A percentile compares a stretch with the other conserved stretches of the same genome.
phyloP scores from a whole-genome alignment of 2,113 vertebrate genomes.

The Opisthocomus hoazin region DNA sequence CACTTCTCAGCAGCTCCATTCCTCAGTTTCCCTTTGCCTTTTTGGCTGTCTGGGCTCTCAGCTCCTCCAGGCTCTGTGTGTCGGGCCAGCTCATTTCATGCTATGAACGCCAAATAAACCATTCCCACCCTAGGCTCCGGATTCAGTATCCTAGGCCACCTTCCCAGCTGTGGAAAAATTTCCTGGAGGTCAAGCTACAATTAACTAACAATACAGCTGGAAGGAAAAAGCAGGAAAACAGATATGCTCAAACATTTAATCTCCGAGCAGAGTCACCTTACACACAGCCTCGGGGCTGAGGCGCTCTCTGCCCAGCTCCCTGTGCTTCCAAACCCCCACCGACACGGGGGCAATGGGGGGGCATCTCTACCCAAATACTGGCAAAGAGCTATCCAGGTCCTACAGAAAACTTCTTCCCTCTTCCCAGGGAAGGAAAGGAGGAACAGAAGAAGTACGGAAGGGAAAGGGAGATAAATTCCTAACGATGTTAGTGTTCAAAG shows the following conservation, averaged over 20 bases:
- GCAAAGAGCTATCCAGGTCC: neutral
- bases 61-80: rapidly evolving
- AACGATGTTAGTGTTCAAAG: rapidly evolving
- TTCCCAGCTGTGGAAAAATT: neutral
- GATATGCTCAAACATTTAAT: neutral
- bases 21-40: neutral
- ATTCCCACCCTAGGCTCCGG: neutral
- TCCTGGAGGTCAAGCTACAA: neutral
- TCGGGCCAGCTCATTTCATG: rapidly evolving
- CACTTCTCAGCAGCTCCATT: neutral
- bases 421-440: neutral
- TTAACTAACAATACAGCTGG: neutral
- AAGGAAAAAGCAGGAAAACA: neutral
- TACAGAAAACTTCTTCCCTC: neutral
- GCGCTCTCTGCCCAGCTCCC: neutral
- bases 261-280: neutral
- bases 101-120: neutral
- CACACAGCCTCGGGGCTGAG: neutral
- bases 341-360: rapidly evolving
- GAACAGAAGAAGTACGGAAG: neutral
- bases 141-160: neutral
- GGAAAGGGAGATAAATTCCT: neutral
- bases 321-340: neutral
- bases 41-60: neutral
- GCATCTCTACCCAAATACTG: neutral